Base-by-base conservation (phyloP, 2,113 vertebrate species). In the Pelecanoides urinatrix region DNA sequence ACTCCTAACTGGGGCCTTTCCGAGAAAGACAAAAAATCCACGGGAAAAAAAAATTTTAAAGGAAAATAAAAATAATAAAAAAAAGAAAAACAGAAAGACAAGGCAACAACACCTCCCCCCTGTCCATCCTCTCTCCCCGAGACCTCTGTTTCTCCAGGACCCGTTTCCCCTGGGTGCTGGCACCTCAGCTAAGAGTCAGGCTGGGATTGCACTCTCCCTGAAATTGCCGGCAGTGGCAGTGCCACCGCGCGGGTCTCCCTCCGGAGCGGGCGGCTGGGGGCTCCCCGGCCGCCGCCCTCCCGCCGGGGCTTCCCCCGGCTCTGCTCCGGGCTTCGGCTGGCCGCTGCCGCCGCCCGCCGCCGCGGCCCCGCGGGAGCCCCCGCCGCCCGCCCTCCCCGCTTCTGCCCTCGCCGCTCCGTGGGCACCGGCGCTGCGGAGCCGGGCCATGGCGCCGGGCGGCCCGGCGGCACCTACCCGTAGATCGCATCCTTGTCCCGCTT, bases 1-100 rank as follows among this genome's bases (percentile, higher is more conserved):
- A 92, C 58, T 92, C 72, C 88, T 72, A 80, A 86, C 82, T 45
- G 72, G 70, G 71, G 66, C 65, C 74, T 80, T 81, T 74, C 56
- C 47, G 63, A 77, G 42, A 61, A 59, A 72, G 32, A 52, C 52
- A 58, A 70, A 70, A 47, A 76, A 36, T 17, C 3, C 36, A 11
- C 10, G 5, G 42, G 5, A 72, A 53, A 18, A 72, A 53, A 18
- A 4, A 4, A 34, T 7, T 6, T 7, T 34, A 32, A 12, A 47
- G 30, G 32, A 21, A 25, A 30, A 6, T 10, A 10, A 27, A 4
- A 5, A 13, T 4, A 1, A 47, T 15, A 5, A 4, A 34, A 40
- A 32, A 45, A 59, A 15, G 2, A 52, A 74, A 36, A 17, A 22
- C 17, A 32, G 5, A 40, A 49, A 36, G 18, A 40, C 14, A 44